Base-by-base conservation (phyloP, 1,140 invertebrate species). In the Drosophila tristis region DNA sequence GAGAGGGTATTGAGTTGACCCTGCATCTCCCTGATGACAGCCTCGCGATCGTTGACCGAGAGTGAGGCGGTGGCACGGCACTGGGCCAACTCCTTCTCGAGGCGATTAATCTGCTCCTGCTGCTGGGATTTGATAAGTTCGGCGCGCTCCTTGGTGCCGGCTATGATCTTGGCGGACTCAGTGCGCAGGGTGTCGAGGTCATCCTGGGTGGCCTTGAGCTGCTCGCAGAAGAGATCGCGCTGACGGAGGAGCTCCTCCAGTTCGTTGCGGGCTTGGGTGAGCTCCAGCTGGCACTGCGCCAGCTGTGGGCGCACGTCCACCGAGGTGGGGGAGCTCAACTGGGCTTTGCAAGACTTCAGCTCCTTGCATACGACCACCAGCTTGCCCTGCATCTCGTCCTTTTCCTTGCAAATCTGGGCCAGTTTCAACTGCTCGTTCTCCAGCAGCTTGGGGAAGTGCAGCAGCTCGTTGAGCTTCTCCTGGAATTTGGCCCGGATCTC, bases 401-500 rank as follows among this genome's bases (percentile, higher is more conserved):
- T 91, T n/a, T 91, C 89, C 56, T 96, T 95, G 79, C 95, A 95
- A 0, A 94, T 93, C 82, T 96, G 95, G 73, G 96, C 95, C 6
- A 96, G 74, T 76, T 95, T 95, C 23, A 94, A 78, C 90, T 96
- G 95, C 1, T 95, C 95, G 47, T 95, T 94, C 80, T 96, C 96
- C 44, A 96, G 84, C 8, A 96, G 93, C 74, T 96, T 95, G 1
- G 96, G 96, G 9, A 96, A 93, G 0, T 95, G 95, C 0, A 94
- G 94, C 23, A 96, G 82, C 91, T 96, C 96, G 66, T 95, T 94
- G 6, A 96, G 91, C 90, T 96, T 96, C 74, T 96, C 95, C 93
- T 96, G 95, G 82, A 96, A 96, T 70, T 94, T 91, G 92, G 95
- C 95, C 86, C 96, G 96, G 5, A 96, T 95, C 65, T 94, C 92